Base-by-base conservation (phyloP, 2,888 invertebrate species). In the Steinernema carpocapsae region DNA sequence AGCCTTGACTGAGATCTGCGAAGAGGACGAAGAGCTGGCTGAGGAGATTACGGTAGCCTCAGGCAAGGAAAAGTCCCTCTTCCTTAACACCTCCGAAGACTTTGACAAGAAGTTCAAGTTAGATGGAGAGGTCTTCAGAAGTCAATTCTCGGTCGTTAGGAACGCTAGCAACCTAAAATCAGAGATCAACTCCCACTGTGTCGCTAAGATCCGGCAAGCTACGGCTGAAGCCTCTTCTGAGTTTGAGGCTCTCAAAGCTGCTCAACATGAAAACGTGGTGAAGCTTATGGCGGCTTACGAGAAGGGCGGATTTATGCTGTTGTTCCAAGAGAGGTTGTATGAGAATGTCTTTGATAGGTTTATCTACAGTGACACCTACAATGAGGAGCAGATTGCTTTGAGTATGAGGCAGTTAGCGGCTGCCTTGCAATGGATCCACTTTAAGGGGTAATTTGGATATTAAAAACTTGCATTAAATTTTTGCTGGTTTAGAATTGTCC, bases 371-470 rank as follows among this genome's bases (percentile, higher is more conserved):
- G 94, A 95, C 88, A 93, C 94, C 84, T 97, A 95, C 89, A 92
- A 92, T 0, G 97, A 97, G 88, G 94, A 96, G 88, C 92, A 93
- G 88, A 94, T 97, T 0, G 93, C 94, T 0, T 92, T 92, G 0
- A 92, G 95, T 29, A 91, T 96, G 52, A 91, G 92, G 1, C 97
- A 97, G 90, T 90, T 94, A 0, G 89, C 95, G 74, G 94, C 95
- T 86, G 96, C 92, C 0, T 89, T 97, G 0, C 95, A 96, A 89
- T 97, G 95, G 88, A 90, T 99, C 51, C 97, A 97, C 88, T 95
- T 95, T 93, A 91, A 94, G 84, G 95, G 95, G 87, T 87, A 14
- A 32, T 73, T 72, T 45, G 1, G 22, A 19, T 12, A 19, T 48
- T 56, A 72, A n/a, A n/a, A n/a, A n/a, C n/a, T n/a, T n/a, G n/a